Percentiles rank a stretch among this genome's conserved stretches.
Evolutionary conservation across 2,113 vertebrate species (phyloP).

Genomic region (Prunella himalayana): DNA sequence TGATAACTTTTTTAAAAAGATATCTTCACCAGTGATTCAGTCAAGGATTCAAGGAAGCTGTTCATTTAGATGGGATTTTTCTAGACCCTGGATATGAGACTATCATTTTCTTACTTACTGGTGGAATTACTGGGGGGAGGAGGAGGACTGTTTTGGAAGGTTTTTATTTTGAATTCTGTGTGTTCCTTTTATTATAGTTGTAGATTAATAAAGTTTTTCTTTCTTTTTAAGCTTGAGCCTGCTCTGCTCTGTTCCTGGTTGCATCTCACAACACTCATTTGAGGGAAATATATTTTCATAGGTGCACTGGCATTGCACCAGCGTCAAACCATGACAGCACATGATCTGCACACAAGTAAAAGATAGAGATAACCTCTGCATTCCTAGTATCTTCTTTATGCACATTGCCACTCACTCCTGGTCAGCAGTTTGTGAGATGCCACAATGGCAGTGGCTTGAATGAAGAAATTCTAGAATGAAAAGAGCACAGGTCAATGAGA

Average conservation of each 20-base stretch:
- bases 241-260: too few relatives aligned
- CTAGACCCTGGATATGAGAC: not conserved
- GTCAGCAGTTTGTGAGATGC: not conserved
- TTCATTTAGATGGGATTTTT: not conserved
- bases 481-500: not conserved
- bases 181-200: too few relatives aligned
- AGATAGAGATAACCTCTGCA: not conserved
- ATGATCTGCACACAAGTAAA: not conserved
- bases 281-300: too few relatives aligned
- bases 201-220: too few relatives aligned
- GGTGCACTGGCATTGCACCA: too few relatives aligned
- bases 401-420: not conserved
- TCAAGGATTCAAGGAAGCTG: not conserved
- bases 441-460: not conserved
- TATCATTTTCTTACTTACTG: not conserved
- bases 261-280: too few relatives aligned
- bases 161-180: too few relatives aligned
- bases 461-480: not conserved
- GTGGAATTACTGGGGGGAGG: too few relatives aligned
- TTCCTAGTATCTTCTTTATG: not conserved
- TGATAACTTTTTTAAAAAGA: not conserved
- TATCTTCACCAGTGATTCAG: not conserved
- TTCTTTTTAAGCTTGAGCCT: too few relatives aligned
- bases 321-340: not conserved
- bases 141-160: too few relatives aligned